A percentile compares a stretch with the other conserved stretches of the same genome.
Evolutionary conservation across 2,888 invertebrate species (phyloP).

Genomic region (Cheilosia pagana): DNA sequence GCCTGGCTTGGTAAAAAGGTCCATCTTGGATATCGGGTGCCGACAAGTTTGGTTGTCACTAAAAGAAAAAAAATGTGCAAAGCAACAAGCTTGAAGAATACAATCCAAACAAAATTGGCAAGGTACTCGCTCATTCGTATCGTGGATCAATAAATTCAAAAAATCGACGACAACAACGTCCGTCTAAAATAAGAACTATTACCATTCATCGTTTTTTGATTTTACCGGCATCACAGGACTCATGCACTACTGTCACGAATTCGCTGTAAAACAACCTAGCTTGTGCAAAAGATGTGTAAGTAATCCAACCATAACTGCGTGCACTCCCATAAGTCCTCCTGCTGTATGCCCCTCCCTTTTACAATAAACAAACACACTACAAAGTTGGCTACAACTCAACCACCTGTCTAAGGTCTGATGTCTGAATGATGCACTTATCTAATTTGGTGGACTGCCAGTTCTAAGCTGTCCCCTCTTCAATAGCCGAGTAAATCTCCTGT

Average conservation of each 20-base stretch:
- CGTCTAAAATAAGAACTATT: no score
- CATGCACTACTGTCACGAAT: slow-evolving; percentile 27
- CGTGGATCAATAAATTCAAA: no score
- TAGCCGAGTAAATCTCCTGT: slow-evolving; percentile 24
- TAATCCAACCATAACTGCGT: slow-evolving; percentile 34
- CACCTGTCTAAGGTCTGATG: background rate
- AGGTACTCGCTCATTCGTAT: no score
- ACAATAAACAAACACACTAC: slow-evolving; percentile 6
- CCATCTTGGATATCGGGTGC: no score
- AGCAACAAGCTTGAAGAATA: no score
- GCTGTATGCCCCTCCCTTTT: slow-evolving; percentile 1
- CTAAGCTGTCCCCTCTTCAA: background rate
- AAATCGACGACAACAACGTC: no score
- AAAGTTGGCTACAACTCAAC: slow-evolving; percentile 9
- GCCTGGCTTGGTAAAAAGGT: no score
- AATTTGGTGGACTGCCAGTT: slow-evolving; percentile 7
- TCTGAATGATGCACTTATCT: slow-evolving; percentile 4
- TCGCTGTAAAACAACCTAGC: slow-evolving; percentile 9
- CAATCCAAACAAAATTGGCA: no score
- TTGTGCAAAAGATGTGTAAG: slow-evolving; percentile 18
- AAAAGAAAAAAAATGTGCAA: no score
- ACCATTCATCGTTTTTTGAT: slow-evolving; percentile 25
- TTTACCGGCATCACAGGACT: slow-evolving; percentile 33
- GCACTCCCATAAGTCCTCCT: background rate
- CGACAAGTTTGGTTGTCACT: no score